Percentiles rank a stretch among this genome's conserved stretches.
phyloP scores from a whole-genome alignment of 2,888 invertebrate genomes.

The Macrophya alboannulata region DNA sequence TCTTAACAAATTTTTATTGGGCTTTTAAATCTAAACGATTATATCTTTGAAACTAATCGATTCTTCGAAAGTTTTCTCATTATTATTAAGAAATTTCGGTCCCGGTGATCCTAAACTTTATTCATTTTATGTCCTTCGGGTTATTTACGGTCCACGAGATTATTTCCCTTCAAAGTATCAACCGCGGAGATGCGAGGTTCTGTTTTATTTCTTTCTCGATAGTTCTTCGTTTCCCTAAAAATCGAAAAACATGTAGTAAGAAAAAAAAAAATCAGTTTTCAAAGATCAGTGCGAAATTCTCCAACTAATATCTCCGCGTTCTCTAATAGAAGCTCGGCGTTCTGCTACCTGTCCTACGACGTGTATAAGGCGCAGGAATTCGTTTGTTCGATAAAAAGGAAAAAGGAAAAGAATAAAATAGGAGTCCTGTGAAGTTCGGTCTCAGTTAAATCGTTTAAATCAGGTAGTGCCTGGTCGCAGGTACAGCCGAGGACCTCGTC shows the following conservation, averaged over 20 bases:
- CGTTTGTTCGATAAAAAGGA: conserved; percentile 48
- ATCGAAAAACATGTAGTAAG: not conserved
- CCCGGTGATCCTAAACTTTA: not conserved
- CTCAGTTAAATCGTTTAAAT: conserved; percentile 37
- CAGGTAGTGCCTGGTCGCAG: conserved; percentile 42
- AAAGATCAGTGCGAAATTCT: not conserved
- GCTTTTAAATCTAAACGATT: not conserved
- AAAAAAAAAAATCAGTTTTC: not conserved
- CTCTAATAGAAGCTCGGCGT: not conserved
- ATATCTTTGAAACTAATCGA: not conserved
- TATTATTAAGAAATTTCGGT: not conserved
- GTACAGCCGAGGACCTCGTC: not conserved
- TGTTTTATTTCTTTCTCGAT: not conserved
- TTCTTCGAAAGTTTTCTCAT: not conserved
- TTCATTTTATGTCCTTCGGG: not conserved
- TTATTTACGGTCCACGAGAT: not conserved
- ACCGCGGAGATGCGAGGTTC: not conserved
- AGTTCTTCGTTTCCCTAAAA: not conserved
- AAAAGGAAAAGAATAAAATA: not conserved
- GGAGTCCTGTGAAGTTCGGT: conserved; percentile 8
- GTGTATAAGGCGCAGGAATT: conserved; percentile 26
- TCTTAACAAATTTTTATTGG: not conserved
- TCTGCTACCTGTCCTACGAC: conserved; percentile 23
- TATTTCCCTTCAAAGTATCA: not conserved
- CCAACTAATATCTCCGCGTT: not conserved